phyloP scores from a whole-genome alignment of 2,888 invertebrate species.

The Chrysomela aeneicollis region DNA sequence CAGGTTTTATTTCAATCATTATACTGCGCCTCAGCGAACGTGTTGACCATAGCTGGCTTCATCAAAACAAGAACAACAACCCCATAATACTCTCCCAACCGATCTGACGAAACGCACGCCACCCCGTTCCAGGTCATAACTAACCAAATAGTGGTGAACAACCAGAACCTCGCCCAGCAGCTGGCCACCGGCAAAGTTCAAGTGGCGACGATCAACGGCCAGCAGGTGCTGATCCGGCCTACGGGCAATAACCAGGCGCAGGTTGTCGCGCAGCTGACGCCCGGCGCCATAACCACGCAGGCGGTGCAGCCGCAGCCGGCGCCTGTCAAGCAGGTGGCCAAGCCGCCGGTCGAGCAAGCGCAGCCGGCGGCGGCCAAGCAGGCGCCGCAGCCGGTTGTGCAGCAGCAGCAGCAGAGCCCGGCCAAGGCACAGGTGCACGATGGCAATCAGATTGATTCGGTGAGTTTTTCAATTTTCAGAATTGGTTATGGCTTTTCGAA shows the following conservation, averaged over 20 bases:
- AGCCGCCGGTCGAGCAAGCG: slow-evolving; percentile 29
- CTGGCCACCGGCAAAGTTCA: slow-evolving; percentile 84
- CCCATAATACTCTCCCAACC: no score
- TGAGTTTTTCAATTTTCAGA: neutral
- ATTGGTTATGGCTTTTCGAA: no score
- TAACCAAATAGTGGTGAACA: slow-evolving; percentile 79
- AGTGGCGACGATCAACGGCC: slow-evolving; percentile 84
- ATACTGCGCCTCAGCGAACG: no score
- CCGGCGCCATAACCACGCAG: slow-evolving; percentile 52
- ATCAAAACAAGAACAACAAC: no score
- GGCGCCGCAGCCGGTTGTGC: slow-evolving; percentile 29
- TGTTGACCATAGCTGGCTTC: no score
- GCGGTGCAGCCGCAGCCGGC: slow-evolving; percentile 26
- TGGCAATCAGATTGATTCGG: slow-evolving; percentile 46
- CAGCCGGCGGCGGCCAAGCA: slow-evolving; percentile 34
- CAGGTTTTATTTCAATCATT: no score
- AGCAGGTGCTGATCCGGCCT: slow-evolving; percentile 82
- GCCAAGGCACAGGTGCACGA: slow-evolving; percentile 31
- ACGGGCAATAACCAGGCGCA: slow-evolving; percentile 82
- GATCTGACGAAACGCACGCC: no score
- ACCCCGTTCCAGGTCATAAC: slow-evolving; percentile 60
- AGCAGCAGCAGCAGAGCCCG: slow-evolving; percentile 31
- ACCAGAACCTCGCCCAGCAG: slow-evolving; percentile 80
- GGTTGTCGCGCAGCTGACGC: slow-evolving; percentile 75
- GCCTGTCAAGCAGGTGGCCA: slow-evolving; percentile 26